Evolutionary conservation across 2,797 vertebrate species (phyloP), one percentile per base, ranked within the genome.

Genomic region (Micromesistius poutassou): DNA sequence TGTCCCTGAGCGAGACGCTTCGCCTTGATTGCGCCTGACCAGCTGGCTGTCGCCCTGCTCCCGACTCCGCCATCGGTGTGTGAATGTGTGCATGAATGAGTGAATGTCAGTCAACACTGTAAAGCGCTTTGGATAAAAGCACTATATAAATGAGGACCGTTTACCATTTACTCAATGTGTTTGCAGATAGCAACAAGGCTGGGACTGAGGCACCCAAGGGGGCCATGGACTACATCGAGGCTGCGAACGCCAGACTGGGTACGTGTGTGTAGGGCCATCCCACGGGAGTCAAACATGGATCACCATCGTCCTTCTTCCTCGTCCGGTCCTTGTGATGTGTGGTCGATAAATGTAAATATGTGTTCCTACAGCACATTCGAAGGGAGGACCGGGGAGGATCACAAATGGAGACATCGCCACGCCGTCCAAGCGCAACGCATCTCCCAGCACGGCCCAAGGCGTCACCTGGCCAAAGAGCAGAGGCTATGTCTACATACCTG

Each of bases 341-440:
- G n/a, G n/a, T 68, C 3, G 7, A 28, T 68, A 12, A 0, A 28
- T 28, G 14, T 10, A 28, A 9, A 68, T 4, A 28, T 13, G 10
- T 28, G 7, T 25, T 62, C 3, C 55, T n/a, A 25, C 62, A 68
- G 62, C 1, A 0, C 7, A 9, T 2, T 28, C 28, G 25, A 28
- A 25, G n/a, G 9, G 62, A 0, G 25, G 62, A 28, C 9, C n/a
- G 0, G 3, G 0, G 3, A 28, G 28, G n/a, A n/a, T n/a, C n/a
- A n/a, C 2, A 0, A 12, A 68, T 68, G 62, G 62, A 28, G 62
- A 68, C 55, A 55, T 55, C 19, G 22, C 22, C 22, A 22, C n/a
- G 50, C 0, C 7, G 33, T 35, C 22, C 55, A 62, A 7, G 28
- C 62, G 62, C 25, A 68, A 68, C 25, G 62, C 62, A 13, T 0